Evolutionary conservation across 2,113 vertebrate genomes (phyloP).

Genomic region (Anseranas semipalmata): DNA sequence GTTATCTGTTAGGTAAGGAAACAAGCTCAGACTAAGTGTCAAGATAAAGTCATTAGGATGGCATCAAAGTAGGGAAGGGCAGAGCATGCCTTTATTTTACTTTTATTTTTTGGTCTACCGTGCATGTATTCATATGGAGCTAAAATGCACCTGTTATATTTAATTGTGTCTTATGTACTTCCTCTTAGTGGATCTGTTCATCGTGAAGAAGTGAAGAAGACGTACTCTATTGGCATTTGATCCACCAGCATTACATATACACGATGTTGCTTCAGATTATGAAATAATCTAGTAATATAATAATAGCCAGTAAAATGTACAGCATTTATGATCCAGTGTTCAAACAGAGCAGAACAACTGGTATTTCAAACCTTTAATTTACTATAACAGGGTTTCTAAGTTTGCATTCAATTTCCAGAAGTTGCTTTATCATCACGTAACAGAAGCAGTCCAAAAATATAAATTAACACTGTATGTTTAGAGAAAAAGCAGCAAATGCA

Average conservation of each 20-base stretch:
- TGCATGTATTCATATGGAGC: neutral
- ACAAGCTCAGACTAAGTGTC: neutral
- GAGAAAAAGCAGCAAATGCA: neutral
- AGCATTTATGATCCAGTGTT: neutral
- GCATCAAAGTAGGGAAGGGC: neutral
- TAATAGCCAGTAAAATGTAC: accelerated
- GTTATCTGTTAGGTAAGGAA: conserved; percentile 7
- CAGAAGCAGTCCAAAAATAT: neutral
- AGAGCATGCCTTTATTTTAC: neutral
- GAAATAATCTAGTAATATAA: neutral
- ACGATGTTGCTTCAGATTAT: neutral
- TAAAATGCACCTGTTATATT: neutral
- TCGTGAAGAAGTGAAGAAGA: neutral
- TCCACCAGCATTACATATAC: neutral
- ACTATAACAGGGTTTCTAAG: neutral
- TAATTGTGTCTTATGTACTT: neutral
- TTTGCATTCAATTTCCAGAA: neutral
- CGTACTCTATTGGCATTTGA: neutral
- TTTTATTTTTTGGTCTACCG: neutral
- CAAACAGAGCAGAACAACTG: neutral
- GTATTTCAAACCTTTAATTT: neutral
- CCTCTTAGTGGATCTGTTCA: neutral
- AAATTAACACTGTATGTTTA: neutral
- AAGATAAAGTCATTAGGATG: neutral
- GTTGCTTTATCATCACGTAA: neutral